Base-by-base conservation (phyloP, 2,113 vertebrate species). In the Pseudorhombus dupliciocellatus region DNA sequence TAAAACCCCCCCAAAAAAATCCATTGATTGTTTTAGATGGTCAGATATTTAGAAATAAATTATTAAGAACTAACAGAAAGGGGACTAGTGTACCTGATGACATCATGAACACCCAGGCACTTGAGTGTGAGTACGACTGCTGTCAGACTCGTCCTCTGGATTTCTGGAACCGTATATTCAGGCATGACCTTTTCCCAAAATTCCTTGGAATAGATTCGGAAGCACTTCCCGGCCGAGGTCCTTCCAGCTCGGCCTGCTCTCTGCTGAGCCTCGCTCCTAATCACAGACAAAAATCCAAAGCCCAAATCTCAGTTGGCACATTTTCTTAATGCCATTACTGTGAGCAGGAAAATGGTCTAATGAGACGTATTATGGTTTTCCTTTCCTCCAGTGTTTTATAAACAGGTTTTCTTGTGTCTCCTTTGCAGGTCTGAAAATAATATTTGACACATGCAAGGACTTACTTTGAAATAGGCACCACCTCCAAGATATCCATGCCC, bases 381-480 rank as follows among this genome's bases (percentile, higher is more conserved):
- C 4, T 16, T 2, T 5, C 42, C 4, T 46, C 16, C 7, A 15
- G 18, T 15, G 4, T 15, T 46, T 5, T 18, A 44, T 44, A 44
- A 18, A 9, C 6, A 16, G 5, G 3, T 46, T 46, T 46, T 46
- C 15, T 16, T 46, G 10, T 37, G 34, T 37, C 34, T 37, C 34
- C 34, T 11, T 31, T n/a, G 5, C 50, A 56, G 1, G 21, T 30
- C 25, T 18, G 0, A 67, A 67, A 73, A 26, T 15, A 1, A n/a
- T 15, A 50, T 4, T 9, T 34, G 34, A 22, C 31, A 25, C 62
- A 4, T 59, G 52, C 3, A 11, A 12, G 12, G 64, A 92, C 97
- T 95, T 73, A 99, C 98, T 98, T 98, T 84, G 97, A 98, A 90
- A 99, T 98, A 1, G 98, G 96, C 74, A 98, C 96, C 76, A 99